Evolutionary conservation across 30 jellyfish, hydroid and myxozoan genomes (phyloP).

Genomic region (Catostylus mosaicus): DNA sequence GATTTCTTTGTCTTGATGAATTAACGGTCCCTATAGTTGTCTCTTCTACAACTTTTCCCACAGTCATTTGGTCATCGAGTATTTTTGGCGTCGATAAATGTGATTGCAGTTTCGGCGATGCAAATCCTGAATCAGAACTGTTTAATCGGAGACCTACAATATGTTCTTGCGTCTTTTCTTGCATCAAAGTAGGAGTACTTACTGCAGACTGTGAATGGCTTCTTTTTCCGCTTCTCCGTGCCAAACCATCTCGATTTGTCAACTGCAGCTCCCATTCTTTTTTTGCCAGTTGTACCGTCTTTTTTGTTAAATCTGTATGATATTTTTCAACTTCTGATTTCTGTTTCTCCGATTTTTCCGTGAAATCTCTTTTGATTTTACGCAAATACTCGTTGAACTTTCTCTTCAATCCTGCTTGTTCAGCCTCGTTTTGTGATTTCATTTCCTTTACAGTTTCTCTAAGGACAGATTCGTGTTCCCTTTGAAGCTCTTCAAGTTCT

Average conservation of each 20-base stretch:
- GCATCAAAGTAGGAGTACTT: neutral
- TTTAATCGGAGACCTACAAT: neutral
- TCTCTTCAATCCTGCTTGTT: constrained; percentile 28
- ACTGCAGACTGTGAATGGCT: constrained; percentile 1
- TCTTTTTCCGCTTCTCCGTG: neutral
- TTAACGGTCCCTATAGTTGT: no score
- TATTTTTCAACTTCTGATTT: constrained; percentile 44
- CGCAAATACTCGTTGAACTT: constrained; percentile 47
- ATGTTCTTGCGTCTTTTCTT: neutral
- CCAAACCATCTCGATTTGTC: constrained; percentile 1
- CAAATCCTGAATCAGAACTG: constrained; percentile 66
- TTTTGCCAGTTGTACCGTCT: constrained; percentile 59
- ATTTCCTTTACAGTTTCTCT: constrained; percentile 16
- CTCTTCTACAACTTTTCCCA: neutral
- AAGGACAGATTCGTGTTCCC: constrained; percentile 57
- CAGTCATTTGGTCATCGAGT: neutral
- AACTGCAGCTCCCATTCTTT: constrained; percentile 67
- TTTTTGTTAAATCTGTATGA: constrained; percentile 37
- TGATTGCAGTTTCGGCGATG: constrained; percentile 28
- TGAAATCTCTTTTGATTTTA: constrained; percentile 28
- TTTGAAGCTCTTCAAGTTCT: constrained; percentile 59
- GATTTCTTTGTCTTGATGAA: neutral
- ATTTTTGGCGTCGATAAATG: neutral
- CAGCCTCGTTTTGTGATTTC: constrained; percentile 11
- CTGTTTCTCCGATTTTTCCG: constrained; percentile 57